A percentile compares a stretch with the other conserved stretches of the same genome.
Evolutionary conservation across 1,140 invertebrate genomes (phyloP).

Genomic region (Drosophila grimshawi): DNA sequence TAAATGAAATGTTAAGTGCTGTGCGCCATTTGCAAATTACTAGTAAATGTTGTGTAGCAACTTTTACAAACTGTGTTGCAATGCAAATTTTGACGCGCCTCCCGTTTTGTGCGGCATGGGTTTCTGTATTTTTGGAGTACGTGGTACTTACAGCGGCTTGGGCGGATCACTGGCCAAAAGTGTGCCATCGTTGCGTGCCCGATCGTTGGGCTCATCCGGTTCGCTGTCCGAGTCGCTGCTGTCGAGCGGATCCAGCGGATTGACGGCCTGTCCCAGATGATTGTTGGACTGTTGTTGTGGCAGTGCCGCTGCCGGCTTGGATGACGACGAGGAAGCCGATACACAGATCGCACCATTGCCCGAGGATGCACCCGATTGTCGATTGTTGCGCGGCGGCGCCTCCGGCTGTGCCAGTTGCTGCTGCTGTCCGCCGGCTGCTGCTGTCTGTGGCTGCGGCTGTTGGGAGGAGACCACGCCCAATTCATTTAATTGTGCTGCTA

Average conservation of each 20-base stretch:
- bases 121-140: background rate
- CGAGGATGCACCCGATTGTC: slow-evolving; percentile 80
- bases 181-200: slow-evolving; percentile 94
- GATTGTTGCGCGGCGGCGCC: slow-evolving; percentile 86
- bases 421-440: slow-evolving; percentile 57
- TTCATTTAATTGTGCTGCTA: slow-evolving; percentile 97
- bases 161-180: slow-evolving; percentile 97
- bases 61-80: background rate
- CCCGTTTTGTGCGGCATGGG: slow-evolving; percentile 44
- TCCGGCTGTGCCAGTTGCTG: slow-evolving; percentile 85
- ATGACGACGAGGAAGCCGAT: slow-evolving; percentile 54
- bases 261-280: slow-evolving; percentile 78
- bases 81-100: slow-evolving; percentile 61
- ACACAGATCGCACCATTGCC: slow-evolving; percentile 51
- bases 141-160: slow-evolving; percentile 95
- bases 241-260: slow-evolving; percentile 86
- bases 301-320: slow-evolving; percentile 75
- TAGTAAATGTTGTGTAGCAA: too few relatives aligned
- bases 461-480: slow-evolving; percentile 90
- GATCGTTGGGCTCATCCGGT: slow-evolving; percentile 88
- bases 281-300: slow-evolving; percentile 76
- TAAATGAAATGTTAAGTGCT: slow-evolving; percentile 13
- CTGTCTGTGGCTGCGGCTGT: slow-evolving; percentile 83
- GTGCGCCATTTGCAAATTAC: slow-evolving; percentile 21
- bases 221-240: slow-evolving; percentile 89